Conservation (phyloP, 2,888 invertebrate species). For the Beris morrisii region DNA sequence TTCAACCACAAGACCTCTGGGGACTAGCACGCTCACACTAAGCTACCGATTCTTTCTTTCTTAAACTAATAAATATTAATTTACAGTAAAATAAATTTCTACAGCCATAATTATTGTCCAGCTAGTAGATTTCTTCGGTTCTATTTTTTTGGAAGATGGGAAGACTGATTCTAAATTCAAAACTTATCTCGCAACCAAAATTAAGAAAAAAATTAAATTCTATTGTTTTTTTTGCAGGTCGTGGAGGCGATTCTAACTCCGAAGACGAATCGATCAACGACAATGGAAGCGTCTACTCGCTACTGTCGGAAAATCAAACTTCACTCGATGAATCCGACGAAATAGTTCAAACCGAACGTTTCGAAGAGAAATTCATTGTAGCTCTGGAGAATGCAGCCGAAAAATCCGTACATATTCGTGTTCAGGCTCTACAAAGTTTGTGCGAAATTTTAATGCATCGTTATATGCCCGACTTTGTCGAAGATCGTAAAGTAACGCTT, state of each 20-base stretch:
- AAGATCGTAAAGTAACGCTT: constrained; percentile 76
- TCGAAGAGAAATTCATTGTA: constrained; percentile 87
- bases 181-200: too few species aligned
- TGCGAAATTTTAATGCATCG: constrained; percentile 77
- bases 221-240: constrained; percentile 46
- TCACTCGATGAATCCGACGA: constrained; percentile 68
- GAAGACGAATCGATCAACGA: constrained; percentile 80
- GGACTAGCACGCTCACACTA: too few species aligned
- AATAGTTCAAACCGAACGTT: constrained; percentile 61
- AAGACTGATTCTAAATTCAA: too few species aligned
- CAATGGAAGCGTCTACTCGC: constrained; percentile 79
- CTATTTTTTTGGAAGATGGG: too few species aligned
- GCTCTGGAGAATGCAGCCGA: constrained; percentile 86
- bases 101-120: too few species aligned
- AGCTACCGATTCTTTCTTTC: too few species aligned
- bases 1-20: too few species aligned
- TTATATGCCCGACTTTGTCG: constrained; percentile 74
- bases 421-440: constrained; percentile 69
- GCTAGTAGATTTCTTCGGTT: too few species aligned
- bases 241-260: constrained; percentile 65
- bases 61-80: too few species aligned
- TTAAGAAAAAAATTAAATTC: too few species aligned
- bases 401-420: constrained; percentile 83
- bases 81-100: too few species aligned
- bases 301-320: constrained; percentile 68